Base-by-base conservation (phyloP, 2,113 vertebrate genomes). In the Herpetotheres cachinnans region DNA sequence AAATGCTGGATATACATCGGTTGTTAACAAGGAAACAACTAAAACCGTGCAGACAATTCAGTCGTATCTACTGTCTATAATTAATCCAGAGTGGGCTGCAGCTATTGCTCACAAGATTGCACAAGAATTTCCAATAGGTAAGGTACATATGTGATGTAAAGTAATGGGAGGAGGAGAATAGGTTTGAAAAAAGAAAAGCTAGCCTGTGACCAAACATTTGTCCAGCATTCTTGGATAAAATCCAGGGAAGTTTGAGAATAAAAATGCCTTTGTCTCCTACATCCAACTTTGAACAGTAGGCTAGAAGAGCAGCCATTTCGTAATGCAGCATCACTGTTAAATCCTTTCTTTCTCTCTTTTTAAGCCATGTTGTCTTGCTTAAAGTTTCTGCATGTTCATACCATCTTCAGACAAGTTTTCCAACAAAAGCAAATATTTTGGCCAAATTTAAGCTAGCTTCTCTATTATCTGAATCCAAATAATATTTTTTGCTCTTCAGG, bases 71-170 rank as follows among this genome's bases (percentile, higher is more conserved):
- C 92, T 98, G n/a, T 98, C 98, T 40, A 99, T 99, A 50, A 96
- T 98, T 81, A 99, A 99, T 80, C 98, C 98, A 0, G 99, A 99
- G 95, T 99, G 99, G 98, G 99, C 99, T 1, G 98, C 98, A 14
- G 99, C 99, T 55, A 99, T 99, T 1, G 98, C 99, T 63, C 98
- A 99, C 97, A 99, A 98, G 86, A 99, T 99, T 62, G 98, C 99
- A 55, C 99, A 99, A 97, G 99, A 99, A 52, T 97, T 99, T 86
- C 99, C 99, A 16, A 97, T 98, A 97, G 99, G 99, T 99, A 62
- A 52, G 79, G 63, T 25, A 1, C 26, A 13, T 1, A 16, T 11
- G 38, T 25, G 24, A 5, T 54, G 36, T 30, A 22, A 70, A 65
- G 16, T 27, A 54, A 4, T 11, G 13, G 25, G 5, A 59, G 16